Evolutionary conservation across 1,140 invertebrate genomes (phyloP), one percentile per base, ranked within the genome.

Genomic region (Bombus fervidus): DNA sequence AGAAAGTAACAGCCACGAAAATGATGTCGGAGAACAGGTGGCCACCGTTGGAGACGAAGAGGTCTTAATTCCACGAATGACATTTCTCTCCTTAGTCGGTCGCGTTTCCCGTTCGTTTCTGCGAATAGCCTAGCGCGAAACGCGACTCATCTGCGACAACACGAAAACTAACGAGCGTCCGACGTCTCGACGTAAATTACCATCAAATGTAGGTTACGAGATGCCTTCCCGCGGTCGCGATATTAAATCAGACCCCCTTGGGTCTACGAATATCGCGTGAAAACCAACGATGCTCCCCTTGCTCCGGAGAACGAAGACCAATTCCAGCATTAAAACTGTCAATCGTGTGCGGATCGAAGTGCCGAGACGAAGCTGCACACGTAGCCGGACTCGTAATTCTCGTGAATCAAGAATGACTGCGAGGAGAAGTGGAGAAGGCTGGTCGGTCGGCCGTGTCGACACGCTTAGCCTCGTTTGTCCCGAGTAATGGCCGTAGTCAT

Each of bases 391-490:
- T 87, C 83, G 89, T 87, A 90, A 90, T 90, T 90, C 86, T 86
- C 37, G 62, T 43, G 78, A 87, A 85, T 86, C 71, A 80, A 76
- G 86, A 90, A 86, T 81, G 81, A 89, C 83, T 66, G 66, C 62
- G 43, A 69, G 71, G 85, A 86, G 90, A 90, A 86, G 76, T 72
- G 76, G 79, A 87, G 89, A 90, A 93, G 91, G 91, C 89, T 86
- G 86, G 73, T 84, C 69, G 86, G 72, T 77, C 78, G 82, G 69
- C 81, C 85, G 87, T 92, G 91, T 93, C 92, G 93, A 93, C 93
- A 93, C 89, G 92, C 91, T 93, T 92, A 94, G 92, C 91, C 93
- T 93, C 93, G 92, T 94, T 93, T 93, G 91, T 93, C 91, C 89
- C 88, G 87, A 91, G 91, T 89, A 93, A 92, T 92, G 91, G 88